Evolutionary conservation across 2,888 invertebrate species (phyloP).

Genomic region (Agrotis ipsilon): DNA sequence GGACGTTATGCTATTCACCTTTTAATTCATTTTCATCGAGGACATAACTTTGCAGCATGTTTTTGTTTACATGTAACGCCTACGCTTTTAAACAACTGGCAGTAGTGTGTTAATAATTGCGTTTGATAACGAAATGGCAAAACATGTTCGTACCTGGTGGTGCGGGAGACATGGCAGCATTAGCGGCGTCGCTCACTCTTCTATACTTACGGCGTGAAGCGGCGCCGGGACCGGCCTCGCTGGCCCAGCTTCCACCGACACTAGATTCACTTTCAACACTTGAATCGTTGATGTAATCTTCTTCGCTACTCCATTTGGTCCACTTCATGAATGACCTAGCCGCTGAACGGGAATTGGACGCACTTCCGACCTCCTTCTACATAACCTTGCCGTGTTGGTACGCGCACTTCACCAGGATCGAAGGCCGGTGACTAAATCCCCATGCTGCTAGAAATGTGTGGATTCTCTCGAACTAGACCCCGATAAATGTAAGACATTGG

Average conservation of each 20-base stretch:
- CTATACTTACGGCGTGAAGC: conserved; percentile 76
- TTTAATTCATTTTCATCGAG: conserved; percentile 20
- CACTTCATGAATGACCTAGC: conserved; percentile 81
- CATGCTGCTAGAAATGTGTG: conserved; percentile 63
- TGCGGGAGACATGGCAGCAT: conserved; percentile 57
- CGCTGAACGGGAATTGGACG: conserved; percentile 82
- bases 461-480: conserved; percentile 56
- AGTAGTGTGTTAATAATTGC: conserved; percentile 13
- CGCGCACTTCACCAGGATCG: conserved; percentile 70
- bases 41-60: conserved; percentile 27
- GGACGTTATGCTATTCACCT: background rate
- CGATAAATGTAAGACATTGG: conserved; percentile 75
- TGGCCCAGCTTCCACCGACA: conserved; percentile 64
- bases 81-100: conserved; percentile 33
- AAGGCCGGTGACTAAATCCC: conserved; percentile 59
- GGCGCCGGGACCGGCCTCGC: conserved; percentile 36
- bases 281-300: conserved; percentile 75
- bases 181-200: conserved; percentile 59
- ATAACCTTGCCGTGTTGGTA: conserved; percentile 76
- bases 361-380: conserved; percentile 84
- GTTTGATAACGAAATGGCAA: background rate
- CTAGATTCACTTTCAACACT: conserved; percentile 82
- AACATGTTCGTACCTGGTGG: conserved; percentile 68
- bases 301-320: conserved; percentile 76
- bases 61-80: conserved; percentile 60